phyloP scores from a whole-genome alignment of 2,113 vertebrate species.

The Lepus americanus region DNA sequence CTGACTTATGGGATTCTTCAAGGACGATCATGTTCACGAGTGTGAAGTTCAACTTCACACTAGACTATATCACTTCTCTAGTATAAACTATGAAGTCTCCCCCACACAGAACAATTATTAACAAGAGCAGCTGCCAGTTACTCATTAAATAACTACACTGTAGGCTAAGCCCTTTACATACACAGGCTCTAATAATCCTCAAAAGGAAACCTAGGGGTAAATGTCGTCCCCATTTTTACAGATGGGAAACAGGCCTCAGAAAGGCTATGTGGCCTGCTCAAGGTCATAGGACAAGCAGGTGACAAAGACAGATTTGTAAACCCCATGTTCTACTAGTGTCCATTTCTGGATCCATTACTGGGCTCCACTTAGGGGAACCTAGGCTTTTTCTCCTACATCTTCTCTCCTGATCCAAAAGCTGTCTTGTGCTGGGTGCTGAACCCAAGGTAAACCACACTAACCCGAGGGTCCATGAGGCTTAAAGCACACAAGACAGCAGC shows the following conservation, averaged over 20 bases:
- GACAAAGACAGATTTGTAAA: conserved; percentile 40
- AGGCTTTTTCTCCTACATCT: conserved; percentile 41
- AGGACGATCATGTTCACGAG: conserved; percentile 21
- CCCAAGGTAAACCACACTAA: background rate
- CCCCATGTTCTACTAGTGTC: background rate
- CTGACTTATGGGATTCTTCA: conserved; percentile 29
- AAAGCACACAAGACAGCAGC: background rate
- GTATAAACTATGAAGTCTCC: background rate
- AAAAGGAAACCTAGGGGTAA: conserved; percentile 24
- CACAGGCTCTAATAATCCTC: background rate
- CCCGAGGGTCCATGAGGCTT: background rate
- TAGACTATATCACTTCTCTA: conserved; percentile 28
- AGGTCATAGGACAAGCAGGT: background rate
- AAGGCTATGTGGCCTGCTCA: background rate
- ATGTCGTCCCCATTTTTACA: background rate
- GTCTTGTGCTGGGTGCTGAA: background rate
- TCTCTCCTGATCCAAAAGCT: conserved; percentile 37
- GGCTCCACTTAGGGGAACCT: background rate
- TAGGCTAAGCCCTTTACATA: background rate
- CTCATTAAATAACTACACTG: conserved; percentile 14
- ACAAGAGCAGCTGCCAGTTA: background rate
- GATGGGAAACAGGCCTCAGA: conserved; percentile 10
- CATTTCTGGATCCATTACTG: background rate
- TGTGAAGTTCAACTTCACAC: conserved; percentile 15
- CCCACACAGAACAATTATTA: background rate